Percentiles rank a stretch among this genome's conserved stretches.
These are phyloP conservation scores for Strigamia transsilvanica DNA, from an alignment of 2,888 invertebrate genomes.

Conservation along the genomic window DNA sequence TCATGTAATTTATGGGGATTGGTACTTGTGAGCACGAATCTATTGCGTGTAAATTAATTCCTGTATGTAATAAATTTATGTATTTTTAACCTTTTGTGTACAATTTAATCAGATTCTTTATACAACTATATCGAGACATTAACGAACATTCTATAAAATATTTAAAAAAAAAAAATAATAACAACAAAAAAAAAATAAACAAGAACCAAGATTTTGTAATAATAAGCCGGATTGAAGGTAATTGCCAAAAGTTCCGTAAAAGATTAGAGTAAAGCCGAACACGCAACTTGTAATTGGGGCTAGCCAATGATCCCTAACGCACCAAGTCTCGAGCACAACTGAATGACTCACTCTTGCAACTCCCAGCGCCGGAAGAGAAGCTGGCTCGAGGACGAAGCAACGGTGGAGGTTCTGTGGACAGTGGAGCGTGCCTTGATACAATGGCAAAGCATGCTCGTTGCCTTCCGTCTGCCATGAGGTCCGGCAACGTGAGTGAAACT, in stretches of 20 bases:
- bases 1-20: too few species aligned
- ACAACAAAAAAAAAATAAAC: not conserved
- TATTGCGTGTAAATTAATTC: too few species aligned
- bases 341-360: conserved; percentile 31
- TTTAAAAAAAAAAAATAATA: too few species aligned
- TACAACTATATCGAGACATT: too few species aligned
- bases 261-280: conserved; percentile 18
- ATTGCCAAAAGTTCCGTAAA: conserved; percentile 14
- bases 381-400: conserved; percentile 27
- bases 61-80: too few species aligned
- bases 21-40: too few species aligned
- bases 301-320: conserved; percentile 48
- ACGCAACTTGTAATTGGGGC: conserved; percentile 40
- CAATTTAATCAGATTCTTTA: too few species aligned
- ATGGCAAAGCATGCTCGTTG: conserved; percentile 42
- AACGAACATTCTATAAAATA: too few species aligned
- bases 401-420: conserved; percentile 46
- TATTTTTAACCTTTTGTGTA: too few species aligned
- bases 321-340: conserved; percentile 19
- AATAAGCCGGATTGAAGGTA: not conserved
- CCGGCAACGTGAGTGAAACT: conserved; percentile 50
- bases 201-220: not conserved
- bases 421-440: conserved; percentile 46
- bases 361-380: conserved; percentile 37
- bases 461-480: conserved; percentile 50